phyloP scores from a whole-genome alignment of 2,113 vertebrate species.

The Crotalus horridus region DNA sequence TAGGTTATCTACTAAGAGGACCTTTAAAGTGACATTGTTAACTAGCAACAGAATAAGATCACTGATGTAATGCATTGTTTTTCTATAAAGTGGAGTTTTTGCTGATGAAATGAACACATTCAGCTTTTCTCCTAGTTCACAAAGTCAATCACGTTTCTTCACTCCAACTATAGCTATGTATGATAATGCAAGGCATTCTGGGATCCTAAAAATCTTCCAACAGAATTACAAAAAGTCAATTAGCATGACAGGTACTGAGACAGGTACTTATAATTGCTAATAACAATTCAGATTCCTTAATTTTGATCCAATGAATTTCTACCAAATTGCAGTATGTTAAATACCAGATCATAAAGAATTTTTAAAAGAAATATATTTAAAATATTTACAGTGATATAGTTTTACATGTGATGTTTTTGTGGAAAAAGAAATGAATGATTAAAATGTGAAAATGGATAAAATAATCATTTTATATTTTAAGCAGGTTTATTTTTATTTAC shows the following conservation, averaged over 20 bases:
- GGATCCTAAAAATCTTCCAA: neutral
- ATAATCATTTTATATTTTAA: neutral
- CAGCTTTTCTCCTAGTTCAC: neutral
- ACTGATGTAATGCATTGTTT: neutral
- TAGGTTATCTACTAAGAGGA: neutral
- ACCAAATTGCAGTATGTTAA: neutral
- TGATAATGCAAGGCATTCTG: neutral
- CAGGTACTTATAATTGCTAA: neutral
- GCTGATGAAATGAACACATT: neutral
- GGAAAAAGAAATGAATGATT: neutral
- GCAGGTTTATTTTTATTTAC: constrained; percentile 69
- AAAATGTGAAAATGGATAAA: neutral
- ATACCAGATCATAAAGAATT: neutral
- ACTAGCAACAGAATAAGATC: neutral
- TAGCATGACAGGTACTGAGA: neutral
- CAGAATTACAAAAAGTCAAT: neutral
- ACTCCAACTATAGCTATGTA: neutral
- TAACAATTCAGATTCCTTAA: neutral
- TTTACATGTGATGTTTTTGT: neutral
- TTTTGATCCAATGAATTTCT: neutral
- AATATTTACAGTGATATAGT: neutral
- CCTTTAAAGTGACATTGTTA: neutral
- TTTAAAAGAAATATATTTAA: neutral
- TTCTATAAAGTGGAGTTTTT: neutral
- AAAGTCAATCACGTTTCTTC: neutral